Evolutionary conservation across 2,113 vertebrate species (phyloP).

Genomic region (Casuarius casuarius): DNA sequence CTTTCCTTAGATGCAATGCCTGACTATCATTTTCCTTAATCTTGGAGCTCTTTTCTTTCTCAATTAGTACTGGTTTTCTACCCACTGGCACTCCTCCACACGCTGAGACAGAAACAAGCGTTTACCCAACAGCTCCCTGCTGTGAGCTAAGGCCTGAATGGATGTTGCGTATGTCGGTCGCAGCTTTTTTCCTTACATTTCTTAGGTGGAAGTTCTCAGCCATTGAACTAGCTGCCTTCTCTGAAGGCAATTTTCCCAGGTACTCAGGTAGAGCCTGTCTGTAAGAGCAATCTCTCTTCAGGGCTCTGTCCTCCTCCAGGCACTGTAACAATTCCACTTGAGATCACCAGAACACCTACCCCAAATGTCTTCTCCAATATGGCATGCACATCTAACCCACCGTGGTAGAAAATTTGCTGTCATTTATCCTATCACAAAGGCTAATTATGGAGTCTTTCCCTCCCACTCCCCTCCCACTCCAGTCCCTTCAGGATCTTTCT

Average conservation of each 20-base stretch:
- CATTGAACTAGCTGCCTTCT: not conserved
- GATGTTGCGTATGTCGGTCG: not conserved
- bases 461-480: conserved; percentile 57
- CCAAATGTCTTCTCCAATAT: not conserved
- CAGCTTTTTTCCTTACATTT: not conserved
- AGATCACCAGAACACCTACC: not conserved
- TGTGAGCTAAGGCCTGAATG: not conserved
- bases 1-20: not conserved
- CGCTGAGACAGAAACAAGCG: not conserved
- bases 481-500: conserved; percentile 47
- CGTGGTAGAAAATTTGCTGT: not conserved
- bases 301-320: not conserved
- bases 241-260: not conserved
- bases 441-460: conserved; percentile 12
- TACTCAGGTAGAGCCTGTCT: not conserved
- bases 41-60: not conserved
- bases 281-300: not conserved
- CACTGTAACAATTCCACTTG: not conserved
- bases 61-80: not conserved
- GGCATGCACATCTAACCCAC: not conserved
- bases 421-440: not conserved
- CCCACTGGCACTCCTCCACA: not conserved
- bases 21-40: not conserved
- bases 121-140: not conserved
- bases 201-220: not conserved